phyloP scores from a whole-genome alignment of 2,888 invertebrate genomes.

The Drosophila borborema region DNA sequence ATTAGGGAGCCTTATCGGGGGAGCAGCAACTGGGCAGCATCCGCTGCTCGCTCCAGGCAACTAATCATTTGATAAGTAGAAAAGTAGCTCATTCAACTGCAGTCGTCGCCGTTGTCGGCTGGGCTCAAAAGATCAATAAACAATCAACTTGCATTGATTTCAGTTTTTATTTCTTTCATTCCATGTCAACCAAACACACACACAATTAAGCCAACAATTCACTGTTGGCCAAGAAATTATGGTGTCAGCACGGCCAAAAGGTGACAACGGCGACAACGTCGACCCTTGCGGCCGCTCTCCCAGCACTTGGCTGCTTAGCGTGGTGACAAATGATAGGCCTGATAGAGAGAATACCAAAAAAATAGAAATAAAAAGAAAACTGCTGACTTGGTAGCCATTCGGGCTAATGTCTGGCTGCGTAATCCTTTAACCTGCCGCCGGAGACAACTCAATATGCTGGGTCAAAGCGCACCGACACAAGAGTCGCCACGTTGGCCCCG shows the following conservation, averaged over 20 bases:
- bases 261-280: conserved; percentile 50
- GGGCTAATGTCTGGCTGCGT: conserved; percentile 38
- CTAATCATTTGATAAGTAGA: conserved; percentile 57
- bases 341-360: neutral
- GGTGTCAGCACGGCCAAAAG: conserved; percentile 71
- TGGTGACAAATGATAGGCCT: conserved; percentile 71
- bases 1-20: conserved; percentile 65
- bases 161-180: conserved; percentile 41
- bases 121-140: conserved; percentile 72
- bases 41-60: conserved; percentile 1
- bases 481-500: conserved; percentile 35
- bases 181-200: conserved; percentile 52
- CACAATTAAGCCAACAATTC: conserved; percentile 78
- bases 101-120: conserved; percentile 56
- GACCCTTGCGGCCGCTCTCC: neutral
- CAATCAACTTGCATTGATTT: conserved; percentile 76
- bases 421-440: conserved; percentile 78
- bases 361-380: conserved; percentile 21
- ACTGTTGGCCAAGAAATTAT: conserved; percentile 74
- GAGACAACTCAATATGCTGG: conserved; percentile 48
- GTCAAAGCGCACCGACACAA: conserved; percentile 63
- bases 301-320: conserved; percentile 59
- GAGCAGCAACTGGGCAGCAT: conserved; percentile 20
- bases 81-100: conserved; percentile 76
- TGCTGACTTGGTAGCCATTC: conserved; percentile 64